Conservation (phyloP, 2,888 invertebrate species). For the Coelogynopora nodosa region DNA sequence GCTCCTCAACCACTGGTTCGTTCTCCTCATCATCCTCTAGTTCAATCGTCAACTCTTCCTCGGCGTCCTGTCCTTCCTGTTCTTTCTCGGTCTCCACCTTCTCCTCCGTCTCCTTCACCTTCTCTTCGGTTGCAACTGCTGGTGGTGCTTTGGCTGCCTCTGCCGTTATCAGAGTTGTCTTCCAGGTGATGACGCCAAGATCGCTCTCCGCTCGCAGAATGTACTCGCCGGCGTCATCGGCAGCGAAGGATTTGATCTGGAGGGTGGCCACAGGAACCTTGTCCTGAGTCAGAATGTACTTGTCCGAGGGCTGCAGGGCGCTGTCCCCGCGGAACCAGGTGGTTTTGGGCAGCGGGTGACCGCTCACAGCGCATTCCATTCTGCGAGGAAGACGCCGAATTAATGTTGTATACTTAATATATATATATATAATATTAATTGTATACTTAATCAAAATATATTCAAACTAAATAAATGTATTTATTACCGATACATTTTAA, state of each 20-base stretch:
- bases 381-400: conserved; percentile 51
- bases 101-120: no score
- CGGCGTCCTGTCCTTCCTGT: not conserved
- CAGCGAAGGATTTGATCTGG: conserved; percentile 66
- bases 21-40: not conserved
- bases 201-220: conserved; percentile 58
- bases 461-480: no score
- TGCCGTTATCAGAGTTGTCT: conserved; percentile 49
- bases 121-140: not conserved
- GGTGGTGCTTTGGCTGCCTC: not conserved
- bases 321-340: conserved; percentile 66
- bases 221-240: conserved; percentile 59
- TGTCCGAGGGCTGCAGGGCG: conserved; percentile 66
- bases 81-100: not conserved
- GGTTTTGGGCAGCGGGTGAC: conserved; percentile 57
- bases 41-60: conserved; percentile 1
- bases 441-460: no score
- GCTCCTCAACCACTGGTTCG: no score
- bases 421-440: no score
- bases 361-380: conserved; percentile 55
- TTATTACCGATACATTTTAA: no score
- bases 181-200: conserved; percentile 59
- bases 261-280: conserved; percentile 74
- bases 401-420: no score
- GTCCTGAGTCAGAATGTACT: conserved; percentile 68